Evolutionary conservation across 2,888 invertebrate species (phyloP).

Genomic region (Trissolcus brochymenae): DNA sequence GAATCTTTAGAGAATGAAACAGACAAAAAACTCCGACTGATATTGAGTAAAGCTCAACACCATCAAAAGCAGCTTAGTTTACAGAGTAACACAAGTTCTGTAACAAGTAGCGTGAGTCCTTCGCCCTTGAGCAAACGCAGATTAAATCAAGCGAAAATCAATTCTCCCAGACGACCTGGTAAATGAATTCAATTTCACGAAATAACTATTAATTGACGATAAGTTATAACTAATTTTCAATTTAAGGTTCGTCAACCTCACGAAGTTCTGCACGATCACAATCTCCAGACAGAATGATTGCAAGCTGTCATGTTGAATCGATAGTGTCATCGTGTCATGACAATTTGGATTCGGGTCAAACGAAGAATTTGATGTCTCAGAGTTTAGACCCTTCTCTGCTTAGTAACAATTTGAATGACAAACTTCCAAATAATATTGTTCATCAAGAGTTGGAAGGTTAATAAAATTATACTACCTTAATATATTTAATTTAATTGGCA

Average conservation of each 20-base stretch:
- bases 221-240: background rate
- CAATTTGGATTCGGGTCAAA: slow-evolving; percentile 63
- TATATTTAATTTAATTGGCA: slow-evolving; percentile 2
- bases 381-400: slow-evolving; percentile 81
- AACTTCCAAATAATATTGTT: slow-evolving; percentile 60
- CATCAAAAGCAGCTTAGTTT: slow-evolving; percentile 90
- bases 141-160: slow-evolving; percentile 75
- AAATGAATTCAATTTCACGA: slow-evolving; percentile 61
- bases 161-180: slow-evolving; percentile 77
- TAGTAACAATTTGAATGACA: slow-evolving; percentile 74
- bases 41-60: slow-evolving; percentile 92
- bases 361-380: slow-evolving; percentile 79
- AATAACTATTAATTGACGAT: background rate
- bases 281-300: slow-evolving; percentile 85
- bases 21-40: slow-evolving; percentile 89
- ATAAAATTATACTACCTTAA: background rate
- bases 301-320: slow-evolving; percentile 82
- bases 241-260: slow-evolving; percentile 59
- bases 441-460: slow-evolving; percentile 69
- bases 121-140: slow-evolving; percentile 78
- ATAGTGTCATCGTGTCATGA: slow-evolving; percentile 70
- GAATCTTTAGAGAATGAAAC: slow-evolving; percentile 89
- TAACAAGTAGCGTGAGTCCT: slow-evolving; percentile 71
- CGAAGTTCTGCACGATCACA: slow-evolving; percentile 72
- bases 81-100: slow-evolving; percentile 77